These are phyloP conservation scores for Lepilemur ruficaudatus DNA, from an alignment of 2,797 vertebrate species.

Conservation along the genomic window DNA sequence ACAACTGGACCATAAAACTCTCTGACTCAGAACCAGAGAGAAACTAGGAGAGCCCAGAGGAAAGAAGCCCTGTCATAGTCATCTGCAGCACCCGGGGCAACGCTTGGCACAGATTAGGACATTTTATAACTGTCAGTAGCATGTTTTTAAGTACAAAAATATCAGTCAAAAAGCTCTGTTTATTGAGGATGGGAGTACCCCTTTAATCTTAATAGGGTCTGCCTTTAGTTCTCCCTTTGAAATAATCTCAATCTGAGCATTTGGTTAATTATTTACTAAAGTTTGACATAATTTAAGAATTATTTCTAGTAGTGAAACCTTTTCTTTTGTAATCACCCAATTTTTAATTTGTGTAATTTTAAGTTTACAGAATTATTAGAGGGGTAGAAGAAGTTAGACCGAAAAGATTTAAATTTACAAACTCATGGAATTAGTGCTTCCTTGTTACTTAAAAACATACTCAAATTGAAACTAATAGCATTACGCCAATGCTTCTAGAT, in stretches of 20 bases:
- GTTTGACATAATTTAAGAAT: neutral
- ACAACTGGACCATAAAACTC: neutral
- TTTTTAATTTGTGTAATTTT: neutral
- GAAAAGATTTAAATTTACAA: conserved; percentile 4
- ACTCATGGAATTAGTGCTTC: neutral
- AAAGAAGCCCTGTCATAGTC: neutral
- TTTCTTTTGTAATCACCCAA: neutral
- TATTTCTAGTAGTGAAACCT: neutral
- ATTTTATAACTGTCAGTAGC: neutral
- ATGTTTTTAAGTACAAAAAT: neutral
- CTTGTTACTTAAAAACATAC: neutral
- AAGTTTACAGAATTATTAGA: neutral
- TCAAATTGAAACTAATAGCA: neutral
- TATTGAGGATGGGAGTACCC: neutral
- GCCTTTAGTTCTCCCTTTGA: neutral
- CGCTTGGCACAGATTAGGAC: neutral
- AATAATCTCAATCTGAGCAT: neutral
- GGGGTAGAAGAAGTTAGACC: neutral
- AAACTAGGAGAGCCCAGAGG: neutral
- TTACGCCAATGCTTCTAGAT: neutral
- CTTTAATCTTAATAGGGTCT: neutral
- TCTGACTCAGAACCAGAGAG: neutral
- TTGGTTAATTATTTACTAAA: neutral
- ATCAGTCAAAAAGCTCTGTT: neutral
- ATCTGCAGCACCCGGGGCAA: neutral